Evolutionary conservation across 1,140 invertebrate species (phyloP).

Genomic region (Euglossa dilemma): DNA sequence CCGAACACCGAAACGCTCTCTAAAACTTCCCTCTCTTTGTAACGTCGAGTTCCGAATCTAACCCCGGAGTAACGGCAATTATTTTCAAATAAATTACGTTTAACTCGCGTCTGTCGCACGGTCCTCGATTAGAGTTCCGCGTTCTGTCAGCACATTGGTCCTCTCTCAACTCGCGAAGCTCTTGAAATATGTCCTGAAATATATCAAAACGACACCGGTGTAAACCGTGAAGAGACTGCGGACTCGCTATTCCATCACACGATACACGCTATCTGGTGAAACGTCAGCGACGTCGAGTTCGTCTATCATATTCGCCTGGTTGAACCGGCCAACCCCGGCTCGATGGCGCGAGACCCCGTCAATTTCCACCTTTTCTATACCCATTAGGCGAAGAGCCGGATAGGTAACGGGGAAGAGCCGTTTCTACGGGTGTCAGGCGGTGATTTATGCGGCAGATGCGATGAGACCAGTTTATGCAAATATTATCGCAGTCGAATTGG

Average conservation of each 20-base stretch:
- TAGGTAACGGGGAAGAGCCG: neutral
- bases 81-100: too few species aligned
- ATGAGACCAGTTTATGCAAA: conserved; percentile 78
- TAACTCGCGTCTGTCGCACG: too few species aligned
- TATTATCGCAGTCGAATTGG: conserved; percentile 79
- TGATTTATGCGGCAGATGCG: conserved; percentile 73
- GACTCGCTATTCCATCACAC: neutral
- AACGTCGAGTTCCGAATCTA: neutral
- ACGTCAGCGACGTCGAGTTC: neutral
- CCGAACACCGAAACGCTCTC: neutral
- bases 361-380: neutral
- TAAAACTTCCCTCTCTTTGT: neutral
- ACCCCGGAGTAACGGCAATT: too few species aligned
- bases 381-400: neutral
- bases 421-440: conserved; percentile 30
- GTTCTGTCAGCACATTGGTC: neutral
- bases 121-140: too few species aligned
- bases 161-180: neutral
- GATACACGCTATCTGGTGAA: neutral
- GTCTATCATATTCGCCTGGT: neutral
- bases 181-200: neutral
- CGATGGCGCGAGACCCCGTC: neutral
- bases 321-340: neutral
- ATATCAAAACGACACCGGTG: neutral
- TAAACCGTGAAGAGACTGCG: neutral